phyloP scores from a whole-genome alignment of 2,797 vertebrate species.

The Myotis planiceps region DNA sequence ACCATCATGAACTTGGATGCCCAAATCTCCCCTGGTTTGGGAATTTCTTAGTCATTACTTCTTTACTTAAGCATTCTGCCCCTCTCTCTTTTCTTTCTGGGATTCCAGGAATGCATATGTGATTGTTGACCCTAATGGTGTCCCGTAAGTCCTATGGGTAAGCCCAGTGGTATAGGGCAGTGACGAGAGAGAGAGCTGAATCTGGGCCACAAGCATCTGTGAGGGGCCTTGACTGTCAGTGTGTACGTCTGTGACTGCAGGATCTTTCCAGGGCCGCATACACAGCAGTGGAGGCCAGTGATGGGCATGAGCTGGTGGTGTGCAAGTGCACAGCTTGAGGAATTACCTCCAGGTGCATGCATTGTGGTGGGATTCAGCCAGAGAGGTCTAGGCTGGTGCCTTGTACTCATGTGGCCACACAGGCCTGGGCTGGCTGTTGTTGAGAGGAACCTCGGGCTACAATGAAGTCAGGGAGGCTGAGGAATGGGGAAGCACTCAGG shows the following conservation, averaged over 20 bases:
- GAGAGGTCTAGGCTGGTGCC: neutral
- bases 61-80: neutral
- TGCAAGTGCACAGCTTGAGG: neutral
- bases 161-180: neutral
- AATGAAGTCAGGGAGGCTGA: neutral
- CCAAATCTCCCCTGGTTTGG: neutral
- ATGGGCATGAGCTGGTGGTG: neutral
- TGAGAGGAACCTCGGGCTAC: neutral
- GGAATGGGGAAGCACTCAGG: neutral
- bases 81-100: neutral
- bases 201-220: neutral
- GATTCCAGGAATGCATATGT: neutral
- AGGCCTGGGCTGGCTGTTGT: neutral
- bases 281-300: neutral
- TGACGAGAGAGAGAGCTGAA: neutral
- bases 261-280: neutral
- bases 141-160: neutral
- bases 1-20: neutral
- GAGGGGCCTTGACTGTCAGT: neutral
- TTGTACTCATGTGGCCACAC: neutral
- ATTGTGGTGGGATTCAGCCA: neutral
- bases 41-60: neutral
- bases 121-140: neutral
- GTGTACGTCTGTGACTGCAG: neutral
- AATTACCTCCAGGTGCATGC: neutral